Conservation (phyloP, 2,113 vertebrate genomes). For the Brachyhypopomus occidentalis region DNA sequence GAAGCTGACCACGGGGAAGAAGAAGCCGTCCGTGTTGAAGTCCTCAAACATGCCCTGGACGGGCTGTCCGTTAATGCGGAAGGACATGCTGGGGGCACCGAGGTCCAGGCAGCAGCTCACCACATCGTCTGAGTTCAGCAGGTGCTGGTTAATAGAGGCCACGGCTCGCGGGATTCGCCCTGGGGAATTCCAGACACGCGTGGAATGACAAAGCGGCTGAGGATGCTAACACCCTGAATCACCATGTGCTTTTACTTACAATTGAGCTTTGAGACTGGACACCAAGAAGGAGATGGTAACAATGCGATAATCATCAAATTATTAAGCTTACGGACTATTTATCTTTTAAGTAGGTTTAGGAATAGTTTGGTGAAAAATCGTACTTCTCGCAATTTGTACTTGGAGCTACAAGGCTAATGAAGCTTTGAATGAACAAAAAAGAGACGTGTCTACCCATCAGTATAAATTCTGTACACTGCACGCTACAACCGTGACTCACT, state of each 20-base stretch:
- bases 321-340: no score
- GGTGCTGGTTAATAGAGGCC: slow-evolving; percentile 93
- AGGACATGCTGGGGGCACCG: slow-evolving; percentile 93
- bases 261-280: neutral
- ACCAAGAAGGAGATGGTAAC: neutral
- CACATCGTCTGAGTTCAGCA: slow-evolving; percentile 91
- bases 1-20: slow-evolving; percentile 96
- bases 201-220: slow-evolving; percentile 20
- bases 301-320: neutral
- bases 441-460: no score
- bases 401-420: slow-evolving; percentile 15
- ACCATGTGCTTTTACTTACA: neutral
- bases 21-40: slow-evolving; percentile 91
- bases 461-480: no score
- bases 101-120: slow-evolving; percentile 97
- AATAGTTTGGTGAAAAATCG: no score
- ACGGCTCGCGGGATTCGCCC: slow-evolving; percentile 91
- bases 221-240: slow-evolving; percentile 5
- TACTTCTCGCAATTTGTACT: no score
- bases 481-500: no score
- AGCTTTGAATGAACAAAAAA: no score
- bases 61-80: slow-evolving; percentile 96
- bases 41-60: slow-evolving; percentile 99
- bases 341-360: no score
- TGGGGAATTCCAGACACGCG: slow-evolving; percentile 54